Base-by-base conservation (phyloP, 2,113 vertebrate genomes). In the Brienomyrus brachyistius region DNA sequence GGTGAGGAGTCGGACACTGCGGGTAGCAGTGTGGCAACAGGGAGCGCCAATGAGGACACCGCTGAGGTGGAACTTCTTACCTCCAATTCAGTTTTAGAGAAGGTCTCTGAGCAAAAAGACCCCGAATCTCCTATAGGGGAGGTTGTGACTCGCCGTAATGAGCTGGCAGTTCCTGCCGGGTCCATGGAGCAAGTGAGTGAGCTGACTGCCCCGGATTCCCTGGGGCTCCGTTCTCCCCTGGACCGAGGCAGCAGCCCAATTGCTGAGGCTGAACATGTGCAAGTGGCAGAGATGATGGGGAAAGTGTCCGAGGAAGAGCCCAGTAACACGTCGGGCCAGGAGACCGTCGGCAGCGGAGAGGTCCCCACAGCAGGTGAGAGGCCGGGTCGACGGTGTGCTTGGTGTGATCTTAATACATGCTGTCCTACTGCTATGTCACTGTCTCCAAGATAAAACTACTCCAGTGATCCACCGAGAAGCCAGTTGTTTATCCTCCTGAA, bases 271-370 rank as follows among this genome's bases (percentile, higher is more conserved):
- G 31, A 47, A 52, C 59, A 17, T 59, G 70, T 77, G 31, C 87
- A 90, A n/a, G 87, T 45, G 31, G 82, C 45, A 23, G 84, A 89
- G n/a, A 90, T 9, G 43, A 47, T 87, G 86, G 89, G 54, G 80
- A 83, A 88, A 40, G 84, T 62, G 52, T 86, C 59, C 88, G 35
- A 91, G 51, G 86, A 82, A 0, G 43, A 90, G 51, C 77, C 86
- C 80, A 21, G 40, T 15, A 27, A 21, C n/a, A 48, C 27, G 27
- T 62, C 17, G 0, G 70, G 70, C 45, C 62, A 17, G 5, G 89
- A 88, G 89, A 6, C 51, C 17, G 19, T 45, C 5, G 2, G 5
- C 47, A 15, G 47, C n/a, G 23, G 84, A 31, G 84, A 31, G 21
- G 85, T 2, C 50, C 8, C 21, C 7, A 35, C 70, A 43, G n/a